phyloP scores from a whole-genome alignment of 2,888 invertebrate genomes.

The Heliconius aoede region DNA sequence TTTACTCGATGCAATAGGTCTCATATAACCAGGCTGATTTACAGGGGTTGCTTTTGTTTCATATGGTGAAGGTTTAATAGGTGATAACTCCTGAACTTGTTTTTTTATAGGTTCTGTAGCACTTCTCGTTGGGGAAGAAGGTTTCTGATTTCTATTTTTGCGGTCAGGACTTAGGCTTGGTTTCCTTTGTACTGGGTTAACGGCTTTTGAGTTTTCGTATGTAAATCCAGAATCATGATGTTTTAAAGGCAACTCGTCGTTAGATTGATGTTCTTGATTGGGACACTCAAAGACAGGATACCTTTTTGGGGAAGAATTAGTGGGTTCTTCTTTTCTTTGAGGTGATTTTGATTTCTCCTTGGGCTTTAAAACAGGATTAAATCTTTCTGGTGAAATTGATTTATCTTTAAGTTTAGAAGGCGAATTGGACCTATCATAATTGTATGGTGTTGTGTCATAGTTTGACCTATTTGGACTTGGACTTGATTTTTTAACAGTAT shows the following conservation, averaged over 20 bases:
- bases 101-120: slow-evolving; percentile 35
- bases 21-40: slow-evolving; percentile 65
- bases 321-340: slow-evolving; percentile 49
- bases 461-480: slow-evolving; percentile 58
- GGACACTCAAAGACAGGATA: slow-evolving; percentile 1
- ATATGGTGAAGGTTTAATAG: slow-evolving; percentile 36
- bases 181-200: slow-evolving; percentile 40
- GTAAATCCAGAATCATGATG: not conserved
- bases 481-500: slow-evolving; percentile 52
- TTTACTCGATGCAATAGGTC: slow-evolving; percentile 59
- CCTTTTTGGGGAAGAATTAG: slow-evolving; percentile 17
- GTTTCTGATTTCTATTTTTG: slow-evolving; percentile 38
- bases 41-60: slow-evolving; percentile 49
- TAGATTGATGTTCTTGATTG: slow-evolving; percentile 2
- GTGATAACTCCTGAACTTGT: slow-evolving; percentile 32
- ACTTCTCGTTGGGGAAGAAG: slow-evolving; percentile 34
- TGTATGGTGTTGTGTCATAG: slow-evolving; percentile 36
- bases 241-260: not conserved
- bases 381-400: slow-evolving; percentile 46
- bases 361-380: slow-evolving; percentile 32
- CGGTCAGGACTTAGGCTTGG: slow-evolving; percentile 56
- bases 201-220: slow-evolving; percentile 12
- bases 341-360: slow-evolving; percentile 44
- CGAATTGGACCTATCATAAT: slow-evolving; percentile 49
- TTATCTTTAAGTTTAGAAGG: slow-evolving; percentile 45